These are phyloP conservation scores for Drosophila stalkeri DNA, from an alignment of 2,888 invertebrate species.

Conservation along the genomic window DNA sequence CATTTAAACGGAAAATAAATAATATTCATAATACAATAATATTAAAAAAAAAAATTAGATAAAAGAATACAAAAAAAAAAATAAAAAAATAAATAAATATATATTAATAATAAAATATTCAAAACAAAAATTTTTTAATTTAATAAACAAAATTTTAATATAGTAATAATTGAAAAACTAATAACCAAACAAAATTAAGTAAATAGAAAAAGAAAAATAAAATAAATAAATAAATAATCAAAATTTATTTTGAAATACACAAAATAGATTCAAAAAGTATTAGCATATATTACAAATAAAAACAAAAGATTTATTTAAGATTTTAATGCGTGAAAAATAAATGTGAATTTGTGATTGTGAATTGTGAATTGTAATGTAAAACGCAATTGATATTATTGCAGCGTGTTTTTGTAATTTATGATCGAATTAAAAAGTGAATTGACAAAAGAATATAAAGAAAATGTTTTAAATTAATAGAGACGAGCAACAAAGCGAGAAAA, in stretches of 20 bases:
- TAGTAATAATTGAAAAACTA: not conserved
- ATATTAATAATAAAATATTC: not conserved
- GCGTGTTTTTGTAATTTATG: slow-evolving; percentile 40
- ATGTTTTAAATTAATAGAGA: slow-evolving; percentile 36
- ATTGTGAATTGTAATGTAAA: slow-evolving; percentile 19
- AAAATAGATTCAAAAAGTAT: not conserved
- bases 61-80: not conserved
- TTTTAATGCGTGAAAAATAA: not conserved
- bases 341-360: not conserved
- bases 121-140: not conserved
- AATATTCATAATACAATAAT: not conserved
- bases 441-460: slow-evolving; percentile 53
- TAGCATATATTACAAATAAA: not conserved
- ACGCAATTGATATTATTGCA: slow-evolving; percentile 34
- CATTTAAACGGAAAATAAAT: not conserved
- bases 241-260: not conserved
- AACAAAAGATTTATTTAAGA: not conserved
- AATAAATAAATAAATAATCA: not conserved
- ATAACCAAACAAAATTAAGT: not conserved
- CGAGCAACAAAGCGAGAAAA: slow-evolving; percentile 34
- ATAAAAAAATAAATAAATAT: not conserved
- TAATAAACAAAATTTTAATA: not conserved
- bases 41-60: too few species aligned
- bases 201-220: not conserved
- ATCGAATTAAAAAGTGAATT: slow-evolving; percentile 34